Base-by-base conservation (phyloP, 2,113 vertebrate genomes). In the Dissostichus mawsoni region DNA sequence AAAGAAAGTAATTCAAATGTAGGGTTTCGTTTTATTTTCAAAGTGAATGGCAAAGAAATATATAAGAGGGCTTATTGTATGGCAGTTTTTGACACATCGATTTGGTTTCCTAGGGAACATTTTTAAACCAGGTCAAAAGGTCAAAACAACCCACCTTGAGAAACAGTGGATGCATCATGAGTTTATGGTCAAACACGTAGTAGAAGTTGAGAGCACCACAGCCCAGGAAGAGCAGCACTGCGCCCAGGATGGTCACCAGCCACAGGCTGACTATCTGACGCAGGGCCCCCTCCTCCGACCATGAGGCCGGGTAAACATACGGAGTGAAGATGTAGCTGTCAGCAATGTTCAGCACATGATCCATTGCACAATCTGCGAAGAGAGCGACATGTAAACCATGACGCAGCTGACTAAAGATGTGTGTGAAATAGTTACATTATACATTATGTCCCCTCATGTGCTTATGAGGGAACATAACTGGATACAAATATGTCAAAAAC, bases 121-220 rank as follows among this genome's bases (percentile, higher is more conserved):
- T 6, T 41, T 8, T 41, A 41, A 41, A 29, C 29, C 29, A 29
- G 36, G 36, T 41, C 36, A 41, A 41, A 41, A 8, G 36, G 36
- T 41, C 1, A 41, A 41, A 16, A n/a, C 16, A 63, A 1, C 47
- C 36, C 86, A 99, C 98, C 96, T 97, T 92, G 62, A 98, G 87
- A 88, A 98, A 99, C 33, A 96, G 97, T 7, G 97, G 97, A 59
- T 99, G 97, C 8, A 96, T 96, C 96, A 94, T 97, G 66, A 98
- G 94, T 1, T 90, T 87, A 17, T 97, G 97, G 91, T 99, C 96
- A 73, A 95, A 99, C 81, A 99, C 85, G 20, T 93, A 96, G 85
- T 93, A 96, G 89, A 97, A 99, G 92, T 88, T 98, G 44, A 99
- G 75, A 25, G 90, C 92, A 44, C 94, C 97, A 11, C 97, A 96